Percentiles rank a stretch among this genome's conserved stretches.
These are phyloP conservation scores for Eupithecia inturbata DNA, from an alignment of 2,888 invertebrate species.

Conservation along the genomic window DNA sequence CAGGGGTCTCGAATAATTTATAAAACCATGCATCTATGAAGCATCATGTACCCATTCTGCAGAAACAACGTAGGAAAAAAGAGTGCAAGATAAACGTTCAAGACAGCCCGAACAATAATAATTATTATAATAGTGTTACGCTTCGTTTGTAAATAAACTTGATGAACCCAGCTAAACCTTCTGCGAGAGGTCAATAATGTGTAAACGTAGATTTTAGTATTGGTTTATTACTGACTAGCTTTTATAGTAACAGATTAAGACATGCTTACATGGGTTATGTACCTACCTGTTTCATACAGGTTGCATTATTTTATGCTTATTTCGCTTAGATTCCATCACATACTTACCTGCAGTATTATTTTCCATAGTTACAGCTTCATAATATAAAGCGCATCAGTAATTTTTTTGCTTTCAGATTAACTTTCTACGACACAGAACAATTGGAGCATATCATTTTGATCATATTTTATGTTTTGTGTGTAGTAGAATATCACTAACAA, in stretches of 20 bases:
- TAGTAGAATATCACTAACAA: not conserved
- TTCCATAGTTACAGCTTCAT: not conserved
- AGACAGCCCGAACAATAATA: not conserved
- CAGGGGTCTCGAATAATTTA: not conserved
- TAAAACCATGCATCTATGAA: not conserved
- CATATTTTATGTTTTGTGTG: not conserved
- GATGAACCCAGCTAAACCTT: not conserved
- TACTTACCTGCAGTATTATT: not conserved
- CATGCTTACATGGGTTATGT: no score
- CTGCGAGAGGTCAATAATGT: not conserved
- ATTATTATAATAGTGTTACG: not conserved
- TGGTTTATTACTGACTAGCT: not conserved
- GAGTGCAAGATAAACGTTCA: not conserved
- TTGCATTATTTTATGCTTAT: no score
- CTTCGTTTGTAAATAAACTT: not conserved
- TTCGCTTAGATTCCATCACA: no score
- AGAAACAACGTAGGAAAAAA: not conserved
- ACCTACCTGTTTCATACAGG: not conserved
- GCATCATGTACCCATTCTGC: not conserved
- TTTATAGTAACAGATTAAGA: not conserved
- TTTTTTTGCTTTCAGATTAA: constrained; percentile 16
- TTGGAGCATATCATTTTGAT: constrained; percentile 21
- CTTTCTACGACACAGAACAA: constrained; percentile 23
- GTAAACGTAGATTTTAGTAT: not conserved
- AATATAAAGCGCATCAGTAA: constrained; percentile 1